Percentiles rank a stretch among this genome's conserved stretches.
phyloP scores from a whole-genome alignment of 2,888 invertebrate genomes.

The Boloria selene region DNA sequence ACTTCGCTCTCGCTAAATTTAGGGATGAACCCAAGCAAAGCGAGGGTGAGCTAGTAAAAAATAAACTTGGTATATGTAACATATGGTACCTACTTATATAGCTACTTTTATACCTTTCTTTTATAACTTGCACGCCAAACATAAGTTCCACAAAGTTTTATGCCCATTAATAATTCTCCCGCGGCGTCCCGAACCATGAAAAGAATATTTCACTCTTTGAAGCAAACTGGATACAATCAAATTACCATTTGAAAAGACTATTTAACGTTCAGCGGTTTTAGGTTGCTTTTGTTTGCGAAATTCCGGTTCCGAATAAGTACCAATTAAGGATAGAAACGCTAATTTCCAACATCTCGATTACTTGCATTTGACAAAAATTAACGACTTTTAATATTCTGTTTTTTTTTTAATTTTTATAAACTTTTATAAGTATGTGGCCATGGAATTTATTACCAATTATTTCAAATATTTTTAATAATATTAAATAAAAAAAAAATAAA shows the following conservation, averaged over 20 bases:
- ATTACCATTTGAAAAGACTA: constrained; percentile 75
- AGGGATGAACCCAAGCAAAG: too few species aligned
- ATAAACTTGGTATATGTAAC: too few species aligned
- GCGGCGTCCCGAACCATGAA: constrained; percentile 64
- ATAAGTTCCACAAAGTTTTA: constrained; percentile 53
- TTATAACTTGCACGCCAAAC: constrained; percentile 22
- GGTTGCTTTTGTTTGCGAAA: constrained; percentile 52
- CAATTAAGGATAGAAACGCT: constrained; percentile 9
- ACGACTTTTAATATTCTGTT: background rate
- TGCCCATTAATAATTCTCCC: constrained; percentile 72
- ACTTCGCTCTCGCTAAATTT: too few species aligned
- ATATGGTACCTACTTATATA: background rate
- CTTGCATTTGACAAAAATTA: constrained; percentile 1
- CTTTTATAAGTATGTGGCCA: too few species aligned
- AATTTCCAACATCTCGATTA: constrained; percentile 3
- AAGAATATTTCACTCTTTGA: constrained; percentile 77
- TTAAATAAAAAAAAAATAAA: too few species aligned
- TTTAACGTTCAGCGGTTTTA: constrained; percentile 66
- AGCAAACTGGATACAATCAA: constrained; percentile 73
- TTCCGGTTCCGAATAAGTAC: constrained; percentile 15
- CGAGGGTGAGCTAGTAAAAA: too few species aligned
- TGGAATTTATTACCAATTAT: too few species aligned
- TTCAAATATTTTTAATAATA: too few species aligned
- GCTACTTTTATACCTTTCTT: constrained; percentile 7
- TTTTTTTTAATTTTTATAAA: background rate